Evolutionary conservation across 2,113 vertebrate species (phyloP), one percentile per base, ranked within the genome.

Genomic region (Recurvirostra avosetta): DNA sequence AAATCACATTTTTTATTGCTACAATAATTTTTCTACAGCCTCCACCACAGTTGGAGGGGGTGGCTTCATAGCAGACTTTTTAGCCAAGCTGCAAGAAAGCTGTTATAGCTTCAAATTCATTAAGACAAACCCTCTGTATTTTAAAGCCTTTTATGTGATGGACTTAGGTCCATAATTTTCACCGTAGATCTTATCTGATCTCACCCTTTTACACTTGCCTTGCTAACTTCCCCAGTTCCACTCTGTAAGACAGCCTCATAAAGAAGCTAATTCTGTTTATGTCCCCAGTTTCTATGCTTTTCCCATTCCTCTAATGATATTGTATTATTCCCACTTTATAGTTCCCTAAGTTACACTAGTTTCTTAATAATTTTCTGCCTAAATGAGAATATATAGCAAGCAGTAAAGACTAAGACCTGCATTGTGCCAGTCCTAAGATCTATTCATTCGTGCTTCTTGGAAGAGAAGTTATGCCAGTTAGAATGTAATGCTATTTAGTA

Each of bases 191-290:
- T 40, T 40, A 20, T 68, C 47, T 72, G 34, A 92, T 74, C 66
- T 93, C 25, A 65, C 25, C n/a, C 58, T 79, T 78, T 47, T 43
- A 36, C 22, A 43, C 45, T 49, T 91, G 30, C 49, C 75, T 92
- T 1, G 1, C 29, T 61, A 85, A 32, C 58, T 18, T 94, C 25
- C 38, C n/a, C 0, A 0, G 26, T 52, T 70, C 34, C 12, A 52
- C 47, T 86, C 43, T 55, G 12, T 62, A 68, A 89, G 77, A 72
- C 36, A 85, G 45, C 12, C 65, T 73, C 73, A 38, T 88, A 92
- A 95, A 89, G 53, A 81, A 91, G 30, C 11, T 75, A 86, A 75
- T 72, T 4, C 5, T 65, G 75, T 47, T 85, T 72, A 85, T 22
- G 36, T 32, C 25, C 25, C 22, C 38, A 52, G 56, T 49, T 73